These are phyloP conservation scores for Halcyon senegalensis DNA, from an alignment of 2,113 vertebrate species.

Conservation along the genomic window DNA sequence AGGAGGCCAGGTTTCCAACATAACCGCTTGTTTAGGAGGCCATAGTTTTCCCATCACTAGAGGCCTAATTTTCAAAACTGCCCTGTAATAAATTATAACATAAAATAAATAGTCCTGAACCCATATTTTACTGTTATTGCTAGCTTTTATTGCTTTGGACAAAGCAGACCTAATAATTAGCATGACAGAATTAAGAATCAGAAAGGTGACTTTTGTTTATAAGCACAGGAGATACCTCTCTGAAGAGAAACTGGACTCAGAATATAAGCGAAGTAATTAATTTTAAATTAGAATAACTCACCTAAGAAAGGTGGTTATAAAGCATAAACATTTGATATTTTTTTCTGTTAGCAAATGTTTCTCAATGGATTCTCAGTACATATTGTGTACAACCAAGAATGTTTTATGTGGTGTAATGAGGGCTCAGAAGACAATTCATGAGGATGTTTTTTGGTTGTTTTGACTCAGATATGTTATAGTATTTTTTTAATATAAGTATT, in stretches of 20 bases:
- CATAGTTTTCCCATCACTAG: background rate
- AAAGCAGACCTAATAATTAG: slow-evolving; percentile 34
- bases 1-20: background rate
- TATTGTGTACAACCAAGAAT: background rate
- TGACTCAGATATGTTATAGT: background rate
- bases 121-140: background rate
- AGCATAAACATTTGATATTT: background rate
- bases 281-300: slow-evolving; percentile 47
- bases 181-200: background rate
- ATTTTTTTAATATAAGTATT: background rate
- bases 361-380: slow-evolving; percentile 1
- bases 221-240: background rate
- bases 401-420: background rate
- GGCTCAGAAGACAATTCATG: background rate
- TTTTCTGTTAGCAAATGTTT: background rate
- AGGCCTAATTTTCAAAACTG: background rate
- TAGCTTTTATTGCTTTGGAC: background rate
- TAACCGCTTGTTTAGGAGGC: background rate
- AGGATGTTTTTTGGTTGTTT: background rate
- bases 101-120: background rate
- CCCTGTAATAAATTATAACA: background rate
- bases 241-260: background rate
- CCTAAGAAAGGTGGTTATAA: background rate
- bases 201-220: background rate
- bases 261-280: slow-evolving; percentile 38